Conservation (phyloP, 2,888 invertebrate genomes). For the Cancer borealis region DNA sequence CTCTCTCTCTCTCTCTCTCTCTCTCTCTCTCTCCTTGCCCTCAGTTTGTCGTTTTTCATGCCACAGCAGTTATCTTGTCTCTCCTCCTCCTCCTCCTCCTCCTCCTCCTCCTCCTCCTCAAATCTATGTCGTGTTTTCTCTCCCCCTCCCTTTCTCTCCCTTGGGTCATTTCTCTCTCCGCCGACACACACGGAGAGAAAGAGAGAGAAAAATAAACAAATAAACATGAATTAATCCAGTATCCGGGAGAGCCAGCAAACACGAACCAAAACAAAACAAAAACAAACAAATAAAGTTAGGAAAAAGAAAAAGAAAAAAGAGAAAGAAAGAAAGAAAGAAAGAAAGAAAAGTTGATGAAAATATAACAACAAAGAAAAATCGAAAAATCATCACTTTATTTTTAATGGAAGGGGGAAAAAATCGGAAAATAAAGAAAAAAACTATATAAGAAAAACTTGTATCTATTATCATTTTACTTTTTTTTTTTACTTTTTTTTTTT, state of each 20-base stretch:
- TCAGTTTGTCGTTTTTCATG: background rate
- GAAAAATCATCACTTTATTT: background rate
- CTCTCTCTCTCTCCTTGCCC: slow-evolving; percentile 1
- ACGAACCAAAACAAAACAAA: background rate
- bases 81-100: slow-evolving; percentile 26
- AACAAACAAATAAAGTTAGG: background rate
- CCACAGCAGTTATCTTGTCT: background rate
- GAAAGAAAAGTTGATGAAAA: no score
- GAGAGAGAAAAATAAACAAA: slow-evolving; percentile 27
- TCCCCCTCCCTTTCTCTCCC: background rate
- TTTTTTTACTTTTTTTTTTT: no score
- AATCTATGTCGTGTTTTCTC: background rate
- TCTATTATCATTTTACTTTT: background rate
- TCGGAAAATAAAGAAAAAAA: background rate
- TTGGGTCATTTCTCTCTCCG: slow-evolving; percentile 12
- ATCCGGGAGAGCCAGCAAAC: background rate
- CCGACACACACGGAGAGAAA: background rate
- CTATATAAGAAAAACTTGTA: background rate
- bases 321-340: no score
- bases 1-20: slow-evolving; percentile 34
- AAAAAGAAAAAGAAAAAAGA: background rate
- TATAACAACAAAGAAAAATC: background rate
- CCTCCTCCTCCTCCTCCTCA: slow-evolving; percentile 42
- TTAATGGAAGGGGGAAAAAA: background rate
- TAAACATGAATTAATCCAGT: slow-evolving; percentile 31